phyloP scores from a whole-genome alignment of 2,888 invertebrate genomes.

The Nebria salina region DNA sequence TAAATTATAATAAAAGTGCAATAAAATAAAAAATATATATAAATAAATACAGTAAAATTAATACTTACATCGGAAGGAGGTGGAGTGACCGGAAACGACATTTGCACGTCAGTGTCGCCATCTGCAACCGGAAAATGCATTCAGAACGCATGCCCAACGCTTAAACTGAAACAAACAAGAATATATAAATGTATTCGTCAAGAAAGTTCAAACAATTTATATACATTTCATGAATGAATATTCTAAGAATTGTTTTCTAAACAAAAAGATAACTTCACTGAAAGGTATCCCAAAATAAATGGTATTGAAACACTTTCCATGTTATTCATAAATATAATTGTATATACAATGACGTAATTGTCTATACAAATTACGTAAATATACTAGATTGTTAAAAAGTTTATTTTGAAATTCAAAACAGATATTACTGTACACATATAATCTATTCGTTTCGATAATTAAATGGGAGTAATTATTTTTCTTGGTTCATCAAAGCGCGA shows the following conservation, averaged over 20 bases:
- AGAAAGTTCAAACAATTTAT: neutral
- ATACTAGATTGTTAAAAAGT: neutral
- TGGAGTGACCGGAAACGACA: constrained; percentile 43
- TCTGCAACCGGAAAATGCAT: constrained; percentile 27
- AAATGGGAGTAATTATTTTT: neutral
- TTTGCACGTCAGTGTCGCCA: constrained; percentile 36
- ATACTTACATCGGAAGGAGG: constrained; percentile 42
- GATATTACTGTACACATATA: no score
- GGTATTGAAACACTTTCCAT: neutral
- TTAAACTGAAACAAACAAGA: constrained; percentile 26
- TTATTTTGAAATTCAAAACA: no score
- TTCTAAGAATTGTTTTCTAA: neutral
- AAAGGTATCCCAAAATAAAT: neutral
- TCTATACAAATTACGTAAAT: neutral
- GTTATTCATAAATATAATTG: neutral
- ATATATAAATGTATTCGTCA: neutral
- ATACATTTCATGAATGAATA: neutral
- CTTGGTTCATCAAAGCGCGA: neutral
- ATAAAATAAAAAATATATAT: no score
- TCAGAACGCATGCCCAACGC: constrained; percentile 33
- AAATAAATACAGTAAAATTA: neutral
- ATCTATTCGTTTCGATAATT: neutral
- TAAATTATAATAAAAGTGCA: no score
- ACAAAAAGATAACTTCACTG: neutral
- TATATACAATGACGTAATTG: neutral